Base-by-base conservation (phyloP, 2,888 invertebrate genomes). In the Ditula angustiorana region DNA sequence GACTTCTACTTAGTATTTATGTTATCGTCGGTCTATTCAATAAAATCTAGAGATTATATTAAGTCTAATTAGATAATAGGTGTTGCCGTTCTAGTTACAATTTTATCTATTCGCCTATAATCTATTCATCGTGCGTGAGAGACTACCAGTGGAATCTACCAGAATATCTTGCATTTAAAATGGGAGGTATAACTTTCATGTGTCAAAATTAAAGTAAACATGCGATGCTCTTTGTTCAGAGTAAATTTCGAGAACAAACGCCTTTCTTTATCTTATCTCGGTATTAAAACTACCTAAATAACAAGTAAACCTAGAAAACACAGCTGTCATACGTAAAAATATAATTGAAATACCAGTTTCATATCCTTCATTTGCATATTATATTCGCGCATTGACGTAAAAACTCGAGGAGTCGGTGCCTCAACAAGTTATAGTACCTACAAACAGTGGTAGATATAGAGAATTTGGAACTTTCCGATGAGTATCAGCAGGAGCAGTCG, bases 271-370 rank as follows among this genome's bases (percentile, higher is more conserved):
- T 41, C 41, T 41, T 41, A 41, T 41, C 41, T 41, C 19, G 11
- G 41, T 41, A 19, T 41, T 41, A 41, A 10, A 41, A 41, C 19
- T 41, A 41, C 19, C 41, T 41, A 5, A 41, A 19, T 19, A 41
- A 41, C 19, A 10, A 19, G 19, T 19, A 41, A 41, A 41, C 41
- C 41, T 41, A 41, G 41, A 41, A 41, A 41, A 41, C 37, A 37
- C 10, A 41, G 3, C 8, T 41, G 8, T 41, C 41, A 10, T 2
- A 10, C 13, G 2, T 37, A 41, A 2, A 16, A 8, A 16, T 10
- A 41, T 19, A n/a, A 37, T 37, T 37, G 8, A 37, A 37, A 16
- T 37, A 37, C 37, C 13, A 37, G 37, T 16, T 37, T 37, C 2
- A 13, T n/a, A 10, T 8, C 19, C 19, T 21, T 19, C 41, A 19